Evolutionary conservation across 2,113 vertebrate genomes (phyloP).

Genomic region (Setophaga kirtlandii): DNA sequence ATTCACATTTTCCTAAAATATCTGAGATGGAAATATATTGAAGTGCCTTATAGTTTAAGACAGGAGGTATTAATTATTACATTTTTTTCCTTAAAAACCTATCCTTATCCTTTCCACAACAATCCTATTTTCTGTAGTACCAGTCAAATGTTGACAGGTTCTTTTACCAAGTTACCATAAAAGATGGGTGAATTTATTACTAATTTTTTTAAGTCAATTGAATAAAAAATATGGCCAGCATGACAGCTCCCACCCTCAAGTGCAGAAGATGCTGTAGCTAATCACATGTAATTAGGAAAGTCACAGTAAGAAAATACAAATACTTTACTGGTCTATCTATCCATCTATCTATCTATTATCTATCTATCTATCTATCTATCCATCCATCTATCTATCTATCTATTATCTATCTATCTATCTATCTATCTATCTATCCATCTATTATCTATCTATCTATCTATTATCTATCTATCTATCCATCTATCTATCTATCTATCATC

Average conservation of each 20-base stretch:
- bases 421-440: too few species aligned
- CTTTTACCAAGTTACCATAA: not conserved
- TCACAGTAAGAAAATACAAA: not conserved
- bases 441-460: too few species aligned
- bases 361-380: not conserved
- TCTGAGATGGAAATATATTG: not conserved
- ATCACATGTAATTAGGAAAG: not conserved
- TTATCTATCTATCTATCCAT: too few species aligned
- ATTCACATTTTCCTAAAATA: not conserved
- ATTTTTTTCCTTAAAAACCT: not conserved
- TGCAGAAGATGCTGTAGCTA: not conserved
- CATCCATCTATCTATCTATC: too few species aligned
- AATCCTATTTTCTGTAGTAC: not conserved
- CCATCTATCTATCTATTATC: too few species aligned
- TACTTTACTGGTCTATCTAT: not conserved
- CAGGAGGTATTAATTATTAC: not conserved
- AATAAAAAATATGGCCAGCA: not conserved
- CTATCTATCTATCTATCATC: too few species aligned
- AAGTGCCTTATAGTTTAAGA: not conserved
- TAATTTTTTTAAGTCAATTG: not conserved
- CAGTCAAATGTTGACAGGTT: not conserved
- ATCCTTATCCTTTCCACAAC: not conserved
- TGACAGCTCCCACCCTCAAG: not conserved
- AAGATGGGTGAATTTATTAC: not conserved
- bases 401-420: too few species aligned